These are phyloP conservation scores for Pseudomugil gertrudae DNA, from an alignment of 2,797 vertebrate genomes.

Conservation along the genomic window DNA sequence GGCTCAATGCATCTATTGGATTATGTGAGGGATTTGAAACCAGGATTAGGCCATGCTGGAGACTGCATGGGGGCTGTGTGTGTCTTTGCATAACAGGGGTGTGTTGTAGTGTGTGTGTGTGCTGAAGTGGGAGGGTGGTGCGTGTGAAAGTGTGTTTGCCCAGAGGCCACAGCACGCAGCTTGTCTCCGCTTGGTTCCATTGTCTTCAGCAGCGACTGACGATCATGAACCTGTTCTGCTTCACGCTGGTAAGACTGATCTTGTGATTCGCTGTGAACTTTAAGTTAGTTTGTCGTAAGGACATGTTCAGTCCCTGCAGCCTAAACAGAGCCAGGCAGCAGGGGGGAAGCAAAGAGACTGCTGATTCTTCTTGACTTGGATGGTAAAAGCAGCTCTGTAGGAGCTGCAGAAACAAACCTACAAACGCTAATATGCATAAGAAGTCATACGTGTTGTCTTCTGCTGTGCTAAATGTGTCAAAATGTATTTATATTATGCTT, in stretches of 20 bases:
- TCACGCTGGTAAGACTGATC: conserved; percentile 89
- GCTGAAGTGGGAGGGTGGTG: conserved; percentile 15
- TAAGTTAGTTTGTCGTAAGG: neutral
- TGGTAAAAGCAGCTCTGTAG: conserved; percentile 27
- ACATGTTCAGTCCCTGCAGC: neutral
- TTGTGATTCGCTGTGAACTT: conserved; percentile 1
- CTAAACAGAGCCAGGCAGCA: neutral
- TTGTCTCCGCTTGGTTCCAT: conserved; percentile 28
- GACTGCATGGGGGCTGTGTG: conserved; percentile 77
- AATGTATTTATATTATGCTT: neutral
- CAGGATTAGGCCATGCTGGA: conserved; percentile 85
- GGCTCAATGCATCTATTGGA: conserved; percentile 88
- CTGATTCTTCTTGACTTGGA: conserved; percentile 43
- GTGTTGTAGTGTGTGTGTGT: conserved; percentile 28
- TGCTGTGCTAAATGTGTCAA: neutral
- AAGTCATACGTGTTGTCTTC: neutral
- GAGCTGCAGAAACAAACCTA: conserved; percentile 10
- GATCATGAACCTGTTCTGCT: conserved; percentile 94
- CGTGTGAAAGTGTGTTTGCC: conserved; percentile 55
- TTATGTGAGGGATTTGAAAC: conserved; percentile 92
- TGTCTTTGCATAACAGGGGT: conserved; percentile 38
- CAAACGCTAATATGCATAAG: conserved; percentile 17
- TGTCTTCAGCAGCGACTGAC: conserved; percentile 44
- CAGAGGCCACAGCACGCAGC: conserved; percentile 22
- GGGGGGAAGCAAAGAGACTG: conserved; percentile 3